Base-by-base conservation (phyloP, 2,797 vertebrate species). In the Diplodus sargus region DNA sequence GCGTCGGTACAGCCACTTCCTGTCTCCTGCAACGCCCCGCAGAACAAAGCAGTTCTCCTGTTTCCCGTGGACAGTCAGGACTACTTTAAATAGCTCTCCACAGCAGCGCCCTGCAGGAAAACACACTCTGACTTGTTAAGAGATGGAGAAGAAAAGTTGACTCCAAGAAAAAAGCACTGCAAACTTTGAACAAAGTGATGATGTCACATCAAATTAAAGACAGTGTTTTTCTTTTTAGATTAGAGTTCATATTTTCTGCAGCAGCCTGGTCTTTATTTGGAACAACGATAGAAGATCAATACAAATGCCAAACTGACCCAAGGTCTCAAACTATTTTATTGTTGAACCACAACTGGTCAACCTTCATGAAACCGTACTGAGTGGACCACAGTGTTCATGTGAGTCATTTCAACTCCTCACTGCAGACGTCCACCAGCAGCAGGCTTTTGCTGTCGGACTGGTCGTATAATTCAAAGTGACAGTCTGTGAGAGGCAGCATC, bases 41-140 rank as follows among this genome's bases (percentile, higher is more conserved):
- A 86, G 85, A 92, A 86, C 87, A 91, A 84, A 91, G 85, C 77
- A 72, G 79, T 71, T 87, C 78, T 89, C 75, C 84, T 73, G 68
- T 81, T 76, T 64, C 75, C 71, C 73, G 22, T 13, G 83, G 81
- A 85, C 74, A 62, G 62, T 74, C 79, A 68, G 62, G 20, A 78
- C 71, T 62, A 71, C 83, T 83, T 87, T 79, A 85, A 82, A 82
- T 79, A 86, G 79, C 51, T 34, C 62, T 56, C 18, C 14, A n/a
- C 28, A 69, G 58, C 57, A 61, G 18, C 47, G 15, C 59, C 62
- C 68, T n/a, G 63, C 64, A 85, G 70, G 71, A 83, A 25, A 83
- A 73, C 17, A 20, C 0, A 59, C 52, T 61, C 56, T 53, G 56
- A 63, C 57, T 79, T 67, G 51, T 75, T 76, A 56, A 59, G 43